Evolutionary conservation across 2,888 invertebrate genomes (phyloP).

Genomic region (Hyposoter dolosus): DNA sequence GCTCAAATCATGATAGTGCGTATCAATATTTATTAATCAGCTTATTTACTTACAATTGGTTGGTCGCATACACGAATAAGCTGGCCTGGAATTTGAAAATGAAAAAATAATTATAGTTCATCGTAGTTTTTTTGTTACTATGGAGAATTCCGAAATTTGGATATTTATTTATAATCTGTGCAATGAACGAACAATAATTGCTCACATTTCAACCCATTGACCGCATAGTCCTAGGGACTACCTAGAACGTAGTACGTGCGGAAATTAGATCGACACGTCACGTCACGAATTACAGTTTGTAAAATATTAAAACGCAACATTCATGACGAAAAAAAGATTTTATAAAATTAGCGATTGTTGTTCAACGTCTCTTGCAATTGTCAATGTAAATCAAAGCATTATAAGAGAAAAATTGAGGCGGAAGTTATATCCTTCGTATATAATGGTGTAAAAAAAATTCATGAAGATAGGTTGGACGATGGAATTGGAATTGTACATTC

Average conservation of each 20-base stretch:
- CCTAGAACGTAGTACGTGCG: too few relatives aligned
- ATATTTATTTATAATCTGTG: too few relatives aligned
- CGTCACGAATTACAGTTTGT: too few relatives aligned
- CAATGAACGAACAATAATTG: too few relatives aligned
- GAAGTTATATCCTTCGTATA: constrained; percentile 80
- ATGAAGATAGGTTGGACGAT: constrained; percentile 33
- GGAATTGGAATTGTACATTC: constrained; percentile 65
- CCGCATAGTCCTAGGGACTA: too few relatives aligned
- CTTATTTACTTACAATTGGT: not conserved
- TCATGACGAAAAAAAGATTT: not conserved
- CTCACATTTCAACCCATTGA: too few relatives aligned
- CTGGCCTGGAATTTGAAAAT: too few relatives aligned
- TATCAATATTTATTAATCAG: not conserved
- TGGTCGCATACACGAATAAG: not conserved
- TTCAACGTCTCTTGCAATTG: constrained; percentile 76
- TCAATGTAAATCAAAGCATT: constrained; percentile 83
- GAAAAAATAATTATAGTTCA: too few relatives aligned
- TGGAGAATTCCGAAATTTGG: too few relatives aligned
- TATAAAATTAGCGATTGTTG: constrained; percentile 78
- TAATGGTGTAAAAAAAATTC: constrained; percentile 70
- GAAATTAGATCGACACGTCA: too few relatives aligned
- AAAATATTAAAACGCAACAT: not conserved
- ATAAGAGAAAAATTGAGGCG: constrained; percentile 82
- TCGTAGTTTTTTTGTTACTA: too few relatives aligned
- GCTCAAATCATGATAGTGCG: not conserved